Conservation (phyloP, 2,113 vertebrate species). For the Callospermophilus lateralis region DNA sequence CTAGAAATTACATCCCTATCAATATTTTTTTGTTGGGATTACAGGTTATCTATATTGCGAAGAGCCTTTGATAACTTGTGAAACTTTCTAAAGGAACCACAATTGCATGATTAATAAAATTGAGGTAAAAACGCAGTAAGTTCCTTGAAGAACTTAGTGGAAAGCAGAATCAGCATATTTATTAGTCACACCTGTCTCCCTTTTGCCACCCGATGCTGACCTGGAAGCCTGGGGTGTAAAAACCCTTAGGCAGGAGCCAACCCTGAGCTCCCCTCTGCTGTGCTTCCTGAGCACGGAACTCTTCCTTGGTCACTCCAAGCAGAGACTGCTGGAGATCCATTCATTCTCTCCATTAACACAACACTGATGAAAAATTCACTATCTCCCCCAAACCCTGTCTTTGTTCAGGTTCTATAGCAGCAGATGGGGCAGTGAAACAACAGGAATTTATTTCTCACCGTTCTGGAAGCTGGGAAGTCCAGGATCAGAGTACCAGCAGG, state of each 20-base stretch:
- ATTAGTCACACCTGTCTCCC: not conserved
- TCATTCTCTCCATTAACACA: not conserved
- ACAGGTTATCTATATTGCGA: conserved; percentile 6
- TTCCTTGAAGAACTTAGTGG: conserved; percentile 29
- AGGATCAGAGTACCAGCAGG: not conserved
- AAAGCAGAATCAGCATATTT: not conserved
- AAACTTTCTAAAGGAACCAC: conserved; percentile 47
- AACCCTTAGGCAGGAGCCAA: not conserved
- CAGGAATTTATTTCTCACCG: not conserved
- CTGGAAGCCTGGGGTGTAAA: not conserved
- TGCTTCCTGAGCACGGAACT: not conserved
- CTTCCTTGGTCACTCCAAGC: not conserved
- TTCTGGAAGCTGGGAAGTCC: not conserved
- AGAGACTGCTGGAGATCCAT: not conserved
- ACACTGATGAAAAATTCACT: not conserved
- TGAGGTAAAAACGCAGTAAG: not conserved
- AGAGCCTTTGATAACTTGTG: not conserved
- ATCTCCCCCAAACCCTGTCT: not conserved
- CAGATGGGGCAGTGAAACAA: not conserved
- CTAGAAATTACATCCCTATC: conserved; percentile 28
- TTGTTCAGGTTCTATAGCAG: not conserved
- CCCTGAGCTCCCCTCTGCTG: not conserved
- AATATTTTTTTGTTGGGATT: conserved; percentile 35
- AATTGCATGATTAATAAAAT: conserved; percentile 19
- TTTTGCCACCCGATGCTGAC: not conserved